Evolutionary conservation across 1,140 invertebrate species (phyloP).

Genomic region (Drosophila dunni): DNA sequence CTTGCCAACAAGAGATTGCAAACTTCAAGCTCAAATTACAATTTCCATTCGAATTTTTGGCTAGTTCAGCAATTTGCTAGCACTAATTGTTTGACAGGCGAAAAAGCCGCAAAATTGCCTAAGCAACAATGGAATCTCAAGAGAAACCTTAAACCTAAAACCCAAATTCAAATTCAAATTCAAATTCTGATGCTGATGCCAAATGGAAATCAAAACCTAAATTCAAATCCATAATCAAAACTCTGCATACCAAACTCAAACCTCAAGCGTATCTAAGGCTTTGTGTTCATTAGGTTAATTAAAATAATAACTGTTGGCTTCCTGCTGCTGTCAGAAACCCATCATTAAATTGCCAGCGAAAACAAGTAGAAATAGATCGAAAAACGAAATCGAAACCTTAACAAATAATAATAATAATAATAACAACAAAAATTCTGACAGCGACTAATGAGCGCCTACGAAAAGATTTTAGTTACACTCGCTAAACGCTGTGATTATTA

Average conservation of each 20-base stretch:
- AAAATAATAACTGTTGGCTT: conserved; percentile 70
- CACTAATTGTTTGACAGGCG: conserved; percentile 27
- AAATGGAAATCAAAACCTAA: not conserved
- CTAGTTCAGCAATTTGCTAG: conserved; percentile 7
- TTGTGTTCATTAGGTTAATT: conserved; percentile 74
- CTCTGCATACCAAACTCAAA: not conserved
- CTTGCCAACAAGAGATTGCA: not conserved
- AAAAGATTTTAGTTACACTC: conserved; percentile 66
- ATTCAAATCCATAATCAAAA: conserved; percentile 5
- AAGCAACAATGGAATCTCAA: conserved; percentile 15
- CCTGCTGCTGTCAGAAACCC: conserved; percentile 70
- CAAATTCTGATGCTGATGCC: not conserved
- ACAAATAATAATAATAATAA: conserved; percentile 32
- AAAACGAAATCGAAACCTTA: conserved; percentile 53
- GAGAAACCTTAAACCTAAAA: conserved; percentile 9
- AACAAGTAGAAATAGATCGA: conserved; percentile 26
- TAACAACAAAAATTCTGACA: not conserved
- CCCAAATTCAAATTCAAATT: not conserved
- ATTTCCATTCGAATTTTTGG: not conserved
- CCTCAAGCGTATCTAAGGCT: no score
- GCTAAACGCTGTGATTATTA: conserved; percentile 64
- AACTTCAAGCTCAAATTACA: not conserved
- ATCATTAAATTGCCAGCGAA: conserved; percentile 57
- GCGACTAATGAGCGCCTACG: conserved; percentile 36
- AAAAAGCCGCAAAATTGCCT: conserved; percentile 17